Base-by-base conservation (phyloP, 2,888 invertebrate species). In the Trisateles emortualis region DNA sequence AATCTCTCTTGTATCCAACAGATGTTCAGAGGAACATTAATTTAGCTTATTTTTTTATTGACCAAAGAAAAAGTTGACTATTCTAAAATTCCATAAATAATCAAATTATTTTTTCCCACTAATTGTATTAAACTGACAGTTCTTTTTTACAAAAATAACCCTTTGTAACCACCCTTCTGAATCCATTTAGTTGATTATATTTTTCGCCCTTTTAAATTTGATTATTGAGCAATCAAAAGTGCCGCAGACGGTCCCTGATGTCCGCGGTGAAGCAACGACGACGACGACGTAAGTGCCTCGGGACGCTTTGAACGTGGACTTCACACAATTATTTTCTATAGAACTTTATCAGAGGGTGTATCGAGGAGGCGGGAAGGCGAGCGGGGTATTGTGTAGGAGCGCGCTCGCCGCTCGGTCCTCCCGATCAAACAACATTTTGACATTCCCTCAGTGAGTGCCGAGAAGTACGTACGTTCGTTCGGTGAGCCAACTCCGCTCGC, bases 361-460 rank as follows among this genome's bases (percentile, higher is more conserved):
- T 22, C 38, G 46, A 13, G 42, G 38, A 29, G 52, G 47, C 47
- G 56, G 62, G 67, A 62, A 51, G 55, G 48, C 43, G 48, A 43
- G 59, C 58, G 55, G 59, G 35, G 64, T 61, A 68, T 69, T 68
- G 43, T 47, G 29, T 43, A 35, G 60, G 59, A 56, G 61, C n/a
- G 52, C 36, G 43, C 22, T 36, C 19, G 44, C 46, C 9, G 29
- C 35, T 51, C 59, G 69, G 68, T 68, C 78, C 77, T 74, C 73
- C 70, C 26, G 26, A 26, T 4, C 26, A 8, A 19, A 5, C 19
- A 3, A 19, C 5, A 19, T 6, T 26, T 4, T 51, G 59, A 62
- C 81, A 88, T 81, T 87, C 84, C 83, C 82, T 79, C 81, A 54
- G 60, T 51, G 67, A 45, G 57, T 50, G 57, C 60, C 68, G 65